phyloP scores from a whole-genome alignment of 2,797 vertebrate species.

The Sebastes vulpes region DNA sequence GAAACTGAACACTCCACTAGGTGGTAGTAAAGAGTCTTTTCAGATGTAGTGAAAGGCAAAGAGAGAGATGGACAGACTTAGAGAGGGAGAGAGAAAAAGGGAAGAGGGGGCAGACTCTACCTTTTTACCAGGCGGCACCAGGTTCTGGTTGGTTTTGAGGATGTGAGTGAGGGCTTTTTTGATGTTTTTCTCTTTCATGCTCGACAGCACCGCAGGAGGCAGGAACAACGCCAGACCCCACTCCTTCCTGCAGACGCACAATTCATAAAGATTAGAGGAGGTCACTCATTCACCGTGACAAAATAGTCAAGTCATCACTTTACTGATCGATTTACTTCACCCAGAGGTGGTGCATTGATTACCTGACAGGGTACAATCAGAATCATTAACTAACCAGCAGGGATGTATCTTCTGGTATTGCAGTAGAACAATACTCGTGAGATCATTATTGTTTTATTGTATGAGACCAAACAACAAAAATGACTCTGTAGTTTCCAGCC shows the following conservation, averaged over 20 bases:
- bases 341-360: conserved; percentile 24
- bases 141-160: conserved; percentile 99
- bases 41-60: conserved; percentile 1
- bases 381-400: conserved; percentile 24
- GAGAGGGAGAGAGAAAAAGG: not conserved
- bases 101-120: conserved; percentile 75
- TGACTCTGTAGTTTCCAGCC: not conserved
- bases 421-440: not conserved
- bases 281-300: conserved; percentile 8
- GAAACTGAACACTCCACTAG: conserved; percentile 56
- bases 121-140: conserved; percentile 99
- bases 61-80: not conserved
- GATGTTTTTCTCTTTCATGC: conserved; percentile 99
- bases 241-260: conserved; percentile 92
- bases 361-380: conserved; percentile 17
- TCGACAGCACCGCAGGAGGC: conserved; percentile 96
- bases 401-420: conserved; percentile 1
- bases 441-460: conserved; percentile 13
- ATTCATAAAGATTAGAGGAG: conserved; percentile 38
- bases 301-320: conserved; percentile 29
- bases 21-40: conserved; percentile 57
- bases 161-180: conserved; percentile 99
- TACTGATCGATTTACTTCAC: conserved; percentile 24
- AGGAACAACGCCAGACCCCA: conserved; percentile 98
- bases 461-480: conserved; percentile 19